These are phyloP conservation scores for Zaprionus tsacasi DNA, from an alignment of 1,140 invertebrate species.

Conservation along the genomic window DNA sequence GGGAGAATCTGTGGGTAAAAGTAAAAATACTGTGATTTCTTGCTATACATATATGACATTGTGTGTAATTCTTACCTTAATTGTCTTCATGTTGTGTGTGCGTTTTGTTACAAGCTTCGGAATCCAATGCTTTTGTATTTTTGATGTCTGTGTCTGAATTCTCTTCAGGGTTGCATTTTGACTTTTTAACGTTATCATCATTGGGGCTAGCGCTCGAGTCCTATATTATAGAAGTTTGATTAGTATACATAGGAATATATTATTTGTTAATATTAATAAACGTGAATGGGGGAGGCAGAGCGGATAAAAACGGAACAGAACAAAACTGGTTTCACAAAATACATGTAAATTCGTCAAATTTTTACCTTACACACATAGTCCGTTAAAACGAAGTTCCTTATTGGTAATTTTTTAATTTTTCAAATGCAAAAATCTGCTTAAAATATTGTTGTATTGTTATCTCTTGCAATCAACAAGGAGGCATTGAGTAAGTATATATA, in stretches of 20 bases:
- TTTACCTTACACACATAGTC: slow-evolving; percentile 56
- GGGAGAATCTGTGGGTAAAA: slow-evolving; percentile 25
- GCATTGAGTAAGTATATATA: slow-evolving; percentile 14
- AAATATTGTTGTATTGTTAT: slow-evolving; percentile 4
- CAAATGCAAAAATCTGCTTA: slow-evolving; percentile 42
- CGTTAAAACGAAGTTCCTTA: slow-evolving; percentile 48
- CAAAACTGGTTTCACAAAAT: slow-evolving; percentile 35
- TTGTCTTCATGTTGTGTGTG: neutral
- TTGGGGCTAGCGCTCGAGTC: slow-evolving; percentile 41
- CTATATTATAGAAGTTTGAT: slow-evolving; percentile 43
- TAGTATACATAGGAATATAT: slow-evolving; percentile 24
- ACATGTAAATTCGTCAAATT: slow-evolving; percentile 44
- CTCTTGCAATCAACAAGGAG: slow-evolving; percentile 5
- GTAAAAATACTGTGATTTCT: neutral
- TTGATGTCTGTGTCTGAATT: neutral
- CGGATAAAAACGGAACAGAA: slow-evolving; percentile 36
- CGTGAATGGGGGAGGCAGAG: slow-evolving; percentile 40
- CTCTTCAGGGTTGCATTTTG: slow-evolving; percentile 7
- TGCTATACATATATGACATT: neutral
- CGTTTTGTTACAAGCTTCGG: slow-evolving; percentile 4
- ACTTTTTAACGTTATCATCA: slow-evolving; percentile 5
- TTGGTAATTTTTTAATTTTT: slow-evolving; percentile 34
- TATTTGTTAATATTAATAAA: slow-evolving; percentile 5
- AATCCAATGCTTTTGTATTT: slow-evolving; percentile 6
- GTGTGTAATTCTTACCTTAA: slow-evolving; percentile 19